Evolutionary conservation across 92 coral and sea anemone genomes (phyloP), one percentile per base, ranked within the genome.

Genomic region (Palythoa caribaeorum): DNA sequence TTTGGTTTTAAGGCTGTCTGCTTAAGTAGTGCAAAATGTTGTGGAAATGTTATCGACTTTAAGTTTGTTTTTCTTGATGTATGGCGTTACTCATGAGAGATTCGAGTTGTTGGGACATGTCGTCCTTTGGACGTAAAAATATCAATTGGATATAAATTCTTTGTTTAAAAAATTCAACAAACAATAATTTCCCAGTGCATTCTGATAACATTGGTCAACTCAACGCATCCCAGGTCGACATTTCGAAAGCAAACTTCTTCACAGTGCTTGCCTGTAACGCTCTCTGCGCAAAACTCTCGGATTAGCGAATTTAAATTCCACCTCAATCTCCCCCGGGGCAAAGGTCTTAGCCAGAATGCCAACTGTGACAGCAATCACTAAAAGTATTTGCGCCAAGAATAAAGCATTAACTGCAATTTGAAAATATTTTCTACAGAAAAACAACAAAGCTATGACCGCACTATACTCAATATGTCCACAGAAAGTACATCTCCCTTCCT

Each of bases 231-330:
- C 20, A 20, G 66, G 47, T 11, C 5, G 63, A 81, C 21, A 65
- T 65, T 81, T 66, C 86, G 73, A 47, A 39, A 65, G 86, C 74
- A 65, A 81, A 65, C 40, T 20, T 81, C 85, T 80, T 44, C 15
- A 28, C 84, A 39, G 6, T 20, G 50, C 4, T 36, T 5, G 35
- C 13, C 1, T 9, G 53, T 51, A 66, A 68, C 86, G 86, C 84
- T 48, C 37, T 65, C 75, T 81, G 16, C 44, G 9, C 66, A 48
- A 81, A 50, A 39, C 35, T 11, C 5, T 12, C 37, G 38, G 20
- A 28, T 74, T n/a, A 59, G 59, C 16, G 15, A 12, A 38, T 5
- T 3, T 0, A 15, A n/a, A 9, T 12, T 38, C n/a, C 70, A 47
- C 81, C 28, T 28, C 0, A 28, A 28, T 28, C 28, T 28, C 28